phyloP scores from a whole-genome alignment of 1,140 invertebrate genomes.

The Portunus trituberculatus region DNA sequence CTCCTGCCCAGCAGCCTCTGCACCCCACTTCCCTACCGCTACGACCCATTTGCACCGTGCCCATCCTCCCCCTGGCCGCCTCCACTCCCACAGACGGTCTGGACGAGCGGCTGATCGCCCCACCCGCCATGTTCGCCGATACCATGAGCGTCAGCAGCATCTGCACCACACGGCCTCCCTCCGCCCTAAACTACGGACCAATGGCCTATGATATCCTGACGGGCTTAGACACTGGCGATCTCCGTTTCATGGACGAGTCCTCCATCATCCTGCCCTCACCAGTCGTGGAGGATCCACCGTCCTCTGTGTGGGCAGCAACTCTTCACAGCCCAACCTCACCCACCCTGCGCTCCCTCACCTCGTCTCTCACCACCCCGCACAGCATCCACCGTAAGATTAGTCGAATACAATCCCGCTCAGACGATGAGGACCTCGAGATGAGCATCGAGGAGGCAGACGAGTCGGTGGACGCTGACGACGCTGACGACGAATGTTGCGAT shows the following conservation, averaged over 20 bases:
- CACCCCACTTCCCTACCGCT: constrained; percentile 72
- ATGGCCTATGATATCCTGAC: constrained; percentile 77
- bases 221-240: constrained; percentile 88
- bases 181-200: constrained; percentile 73
- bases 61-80: constrained; percentile 75
- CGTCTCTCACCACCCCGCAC: constrained; percentile 84
- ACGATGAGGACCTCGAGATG: constrained; percentile 62
- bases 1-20: constrained; percentile 58
- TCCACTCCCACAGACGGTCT: constrained; percentile 75
- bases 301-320: constrained; percentile 80
- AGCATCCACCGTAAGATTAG: constrained; percentile 80
- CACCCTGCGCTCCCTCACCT: constrained; percentile 79
- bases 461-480: constrained; percentile 64
- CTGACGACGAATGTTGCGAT: constrained; percentile 63
- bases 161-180: constrained; percentile 69
- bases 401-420: constrained; percentile 68
- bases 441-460: constrained; percentile 70
- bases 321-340: constrained; percentile 81
- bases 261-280: constrained; percentile 89
- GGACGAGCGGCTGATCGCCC: constrained; percentile 61
- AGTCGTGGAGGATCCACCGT: constrained; percentile 87
- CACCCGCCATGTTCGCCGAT: constrained; percentile 72
- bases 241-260: constrained; percentile 94
- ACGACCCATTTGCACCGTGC: constrained; percentile 67
- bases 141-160: constrained; percentile 71